Percentiles rank a stretch among this genome's conserved stretches.
These are phyloP conservation scores for Lagodon rhomboides DNA, from an alignment of 2,797 vertebrate species.

Conservation along the genomic window DNA sequence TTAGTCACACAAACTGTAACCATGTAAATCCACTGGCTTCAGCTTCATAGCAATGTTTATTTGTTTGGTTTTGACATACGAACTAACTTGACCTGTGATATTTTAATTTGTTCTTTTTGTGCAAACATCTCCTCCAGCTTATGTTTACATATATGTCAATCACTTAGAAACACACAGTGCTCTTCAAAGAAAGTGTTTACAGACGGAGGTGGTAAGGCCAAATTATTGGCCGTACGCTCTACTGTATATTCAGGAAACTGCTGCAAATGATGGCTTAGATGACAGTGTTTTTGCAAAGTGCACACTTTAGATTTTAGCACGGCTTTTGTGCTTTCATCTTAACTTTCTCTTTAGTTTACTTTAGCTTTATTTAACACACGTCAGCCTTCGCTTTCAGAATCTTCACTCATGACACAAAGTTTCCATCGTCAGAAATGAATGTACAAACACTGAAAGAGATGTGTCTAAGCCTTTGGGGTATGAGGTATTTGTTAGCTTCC, in stretches of 20 bases:
- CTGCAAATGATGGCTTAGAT: constrained; percentile 25
- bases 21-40: background rate
- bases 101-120: constrained; percentile 8
- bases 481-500: constrained; percentile 8
- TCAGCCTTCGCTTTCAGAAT: constrained; percentile 18
- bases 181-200: constrained; percentile 17
- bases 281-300: constrained; percentile 23
- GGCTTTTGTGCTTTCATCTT: constrained; percentile 38
- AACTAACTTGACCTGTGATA: background rate
- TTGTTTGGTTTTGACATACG: background rate
- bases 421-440: constrained; percentile 26
- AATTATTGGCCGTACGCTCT: constrained; percentile 24
- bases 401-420: constrained; percentile 7
- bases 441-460: constrained; percentile 11
- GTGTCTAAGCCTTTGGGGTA: constrained; percentile 18
- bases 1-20: background rate
- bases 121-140: constrained; percentile 1
- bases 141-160: constrained; percentile 14
- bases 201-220: constrained; percentile 1
- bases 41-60: background rate
- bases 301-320: background rate
- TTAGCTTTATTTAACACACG: constrained; percentile 19
- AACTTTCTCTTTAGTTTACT: constrained; percentile 35
- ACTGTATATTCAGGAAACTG: constrained; percentile 17
- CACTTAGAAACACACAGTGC: background rate